Evolutionary conservation across 2,888 invertebrate species (phyloP).

Genomic region (Diaprepes abbreviatus): DNA sequence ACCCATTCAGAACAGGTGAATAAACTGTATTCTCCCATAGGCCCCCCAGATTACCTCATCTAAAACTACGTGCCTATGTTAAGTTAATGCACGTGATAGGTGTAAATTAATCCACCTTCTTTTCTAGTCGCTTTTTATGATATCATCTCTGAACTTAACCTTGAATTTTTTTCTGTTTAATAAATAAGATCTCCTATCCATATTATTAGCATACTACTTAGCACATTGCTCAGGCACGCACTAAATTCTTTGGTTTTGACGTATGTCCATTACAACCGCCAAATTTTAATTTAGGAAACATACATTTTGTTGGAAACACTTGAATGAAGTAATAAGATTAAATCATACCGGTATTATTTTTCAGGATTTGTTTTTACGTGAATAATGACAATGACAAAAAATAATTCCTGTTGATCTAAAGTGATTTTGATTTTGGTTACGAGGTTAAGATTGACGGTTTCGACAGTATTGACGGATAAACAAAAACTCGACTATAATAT

Average conservation of each 20-base stretch:
- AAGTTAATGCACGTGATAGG: not conserved
- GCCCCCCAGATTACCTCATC: no score
- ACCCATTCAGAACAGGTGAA: no score
- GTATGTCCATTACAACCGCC: not conserved
- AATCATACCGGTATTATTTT: no score
- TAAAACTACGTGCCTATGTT: no score
- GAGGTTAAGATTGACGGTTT: no score
- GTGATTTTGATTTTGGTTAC: no score
- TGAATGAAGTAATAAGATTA: not conserved
- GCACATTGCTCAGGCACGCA: not conserved
- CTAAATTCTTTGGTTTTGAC: not conserved
- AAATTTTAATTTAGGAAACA: not conserved
- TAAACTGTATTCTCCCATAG: no score
- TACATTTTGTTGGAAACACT: not conserved
- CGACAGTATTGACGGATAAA: no score
- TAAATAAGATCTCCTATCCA: not conserved
- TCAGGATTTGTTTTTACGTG: no score
- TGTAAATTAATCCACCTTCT: not conserved
- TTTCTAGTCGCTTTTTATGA: not conserved
- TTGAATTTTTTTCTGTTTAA: not conserved
- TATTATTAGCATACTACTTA: slow-evolving; percentile 5
- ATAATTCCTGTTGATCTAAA: no score
- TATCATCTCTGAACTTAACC: slow-evolving; percentile 11
- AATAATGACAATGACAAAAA: no score
- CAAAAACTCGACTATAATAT: no score